phyloP scores from a whole-genome alignment of 2,113 vertebrate species.

The Upupa epops region DNA sequence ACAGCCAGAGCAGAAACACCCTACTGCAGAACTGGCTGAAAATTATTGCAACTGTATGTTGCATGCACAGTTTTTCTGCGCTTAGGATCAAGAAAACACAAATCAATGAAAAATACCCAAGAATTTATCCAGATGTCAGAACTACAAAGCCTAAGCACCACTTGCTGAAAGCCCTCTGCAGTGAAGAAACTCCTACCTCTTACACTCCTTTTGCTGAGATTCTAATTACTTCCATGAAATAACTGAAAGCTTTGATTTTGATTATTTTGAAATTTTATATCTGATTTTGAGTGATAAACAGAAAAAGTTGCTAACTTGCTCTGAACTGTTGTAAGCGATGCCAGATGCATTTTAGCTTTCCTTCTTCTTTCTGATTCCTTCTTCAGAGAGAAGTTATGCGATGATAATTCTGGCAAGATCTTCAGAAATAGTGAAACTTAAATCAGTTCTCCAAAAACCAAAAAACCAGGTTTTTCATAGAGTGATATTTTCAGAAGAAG shows the following conservation, averaged over 20 bases:
- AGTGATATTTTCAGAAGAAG: not conserved
- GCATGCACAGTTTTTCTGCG: not conserved
- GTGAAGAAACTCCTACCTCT: not conserved
- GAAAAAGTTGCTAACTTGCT: not conserved
- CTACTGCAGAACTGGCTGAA: not conserved
- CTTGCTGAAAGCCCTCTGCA: not conserved
- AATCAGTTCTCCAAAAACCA: not conserved
- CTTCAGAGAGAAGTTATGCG: not conserved
- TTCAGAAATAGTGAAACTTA: not conserved
- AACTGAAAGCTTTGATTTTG: not conserved
- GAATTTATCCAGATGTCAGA: not conserved
- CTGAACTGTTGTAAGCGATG: not conserved
- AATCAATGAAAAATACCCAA: not conserved
- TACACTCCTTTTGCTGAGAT: not conserved
- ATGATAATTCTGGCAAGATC: not conserved
- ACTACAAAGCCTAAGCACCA: not conserved
- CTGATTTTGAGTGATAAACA: not conserved
- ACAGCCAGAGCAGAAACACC: not conserved
- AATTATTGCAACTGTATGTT: not conserved
- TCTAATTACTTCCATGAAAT: not conserved
- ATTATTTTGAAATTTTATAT: not conserved
- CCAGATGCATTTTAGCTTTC: not conserved
- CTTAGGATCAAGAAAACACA: not conserved
- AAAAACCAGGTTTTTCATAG: not conserved
- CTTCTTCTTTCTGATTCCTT: not conserved